phyloP scores from a whole-genome alignment of 2,113 vertebrate species.

The Gavialis gangeticus region DNA sequence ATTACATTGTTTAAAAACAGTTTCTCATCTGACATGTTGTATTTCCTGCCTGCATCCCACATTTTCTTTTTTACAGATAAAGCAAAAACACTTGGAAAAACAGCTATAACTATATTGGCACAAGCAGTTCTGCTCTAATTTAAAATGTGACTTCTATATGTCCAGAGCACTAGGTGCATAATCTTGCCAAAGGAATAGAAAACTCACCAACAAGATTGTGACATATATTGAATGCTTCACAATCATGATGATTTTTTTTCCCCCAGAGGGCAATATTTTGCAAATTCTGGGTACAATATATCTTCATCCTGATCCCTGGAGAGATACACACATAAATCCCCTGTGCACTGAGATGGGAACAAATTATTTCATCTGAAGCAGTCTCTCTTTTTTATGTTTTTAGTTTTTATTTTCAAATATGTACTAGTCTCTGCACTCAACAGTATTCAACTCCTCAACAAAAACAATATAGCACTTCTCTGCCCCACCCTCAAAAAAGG shows the following conservation, averaged over 20 bases:
- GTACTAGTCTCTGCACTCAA: neutral
- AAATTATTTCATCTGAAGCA: neutral
- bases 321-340: neutral
- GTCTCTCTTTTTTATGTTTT: neutral
- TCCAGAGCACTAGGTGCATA: neutral
- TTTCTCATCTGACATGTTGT: neutral
- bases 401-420: conserved; percentile 7
- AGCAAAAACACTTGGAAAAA: neutral
- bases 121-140: neutral
- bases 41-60: neutral
- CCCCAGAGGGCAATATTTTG: neutral
- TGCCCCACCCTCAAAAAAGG: neutral
- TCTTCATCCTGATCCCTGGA: conserved; percentile 1
- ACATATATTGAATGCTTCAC: neutral
- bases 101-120: neutral
- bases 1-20: neutral
- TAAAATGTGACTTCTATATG: neutral
- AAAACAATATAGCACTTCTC: neutral
- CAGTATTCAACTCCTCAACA: neutral
- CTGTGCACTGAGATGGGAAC: neutral
- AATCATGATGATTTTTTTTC: neutral
- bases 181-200: neutral
- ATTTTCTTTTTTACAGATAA: neutral
- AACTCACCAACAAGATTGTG: neutral
- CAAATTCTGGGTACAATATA: neutral